These are phyloP conservation scores for Caranx ignobilis DNA, from an alignment of 2,113 vertebrate genomes.

Conservation along the genomic window DNA sequence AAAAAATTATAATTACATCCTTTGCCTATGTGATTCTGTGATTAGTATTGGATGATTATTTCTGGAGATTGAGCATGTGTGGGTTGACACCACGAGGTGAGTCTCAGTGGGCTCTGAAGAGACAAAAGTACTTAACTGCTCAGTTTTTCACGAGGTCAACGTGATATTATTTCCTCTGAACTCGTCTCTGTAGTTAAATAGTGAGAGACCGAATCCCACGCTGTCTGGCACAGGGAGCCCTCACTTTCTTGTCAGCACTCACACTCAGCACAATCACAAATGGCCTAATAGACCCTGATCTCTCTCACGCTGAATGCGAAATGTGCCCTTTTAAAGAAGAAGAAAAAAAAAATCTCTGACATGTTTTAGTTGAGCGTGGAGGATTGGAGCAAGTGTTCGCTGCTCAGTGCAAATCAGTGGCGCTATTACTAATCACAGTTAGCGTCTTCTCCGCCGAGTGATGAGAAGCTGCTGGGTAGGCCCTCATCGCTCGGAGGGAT, in stretches of 20 bases:
- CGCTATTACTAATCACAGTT: slow-evolving; percentile 60
- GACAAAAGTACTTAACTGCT: slow-evolving; percentile 88
- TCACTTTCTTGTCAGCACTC: slow-evolving; percentile 71
- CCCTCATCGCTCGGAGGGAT: slow-evolving; percentile 38
- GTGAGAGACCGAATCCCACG: slow-evolving; percentile 81
- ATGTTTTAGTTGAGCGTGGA: slow-evolving; percentile 50
- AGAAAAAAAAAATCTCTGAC: slow-evolving; percentile 41
- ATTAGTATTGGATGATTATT: slow-evolving; percentile 85
- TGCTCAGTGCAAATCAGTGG: slow-evolving; percentile 61
- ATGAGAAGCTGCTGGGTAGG: slow-evolving; percentile 57
- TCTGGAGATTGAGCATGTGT: slow-evolving; percentile 82
- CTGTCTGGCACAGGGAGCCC: slow-evolving; percentile 64
- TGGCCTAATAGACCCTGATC: slow-evolving; percentile 67
- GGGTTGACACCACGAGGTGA: slow-evolving; percentile 82
- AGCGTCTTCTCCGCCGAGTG: slow-evolving; percentile 45
- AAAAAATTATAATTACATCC: slow-evolving; percentile 92
- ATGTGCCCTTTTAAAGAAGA: slow-evolving; percentile 52
- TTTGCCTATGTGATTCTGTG: slow-evolving; percentile 89
- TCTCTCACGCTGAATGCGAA: slow-evolving; percentile 66
- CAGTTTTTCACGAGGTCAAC: slow-evolving; percentile 81
- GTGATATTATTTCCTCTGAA: slow-evolving; percentile 78
- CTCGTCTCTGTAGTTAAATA: slow-evolving; percentile 85
- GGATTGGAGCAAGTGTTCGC: slow-evolving; percentile 13
- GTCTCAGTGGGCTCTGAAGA: slow-evolving; percentile 83
- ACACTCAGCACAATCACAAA: slow-evolving; percentile 60